Conservation (phyloP, 1,140 invertebrate species). For the Centruroides sculpturatus region DNA sequence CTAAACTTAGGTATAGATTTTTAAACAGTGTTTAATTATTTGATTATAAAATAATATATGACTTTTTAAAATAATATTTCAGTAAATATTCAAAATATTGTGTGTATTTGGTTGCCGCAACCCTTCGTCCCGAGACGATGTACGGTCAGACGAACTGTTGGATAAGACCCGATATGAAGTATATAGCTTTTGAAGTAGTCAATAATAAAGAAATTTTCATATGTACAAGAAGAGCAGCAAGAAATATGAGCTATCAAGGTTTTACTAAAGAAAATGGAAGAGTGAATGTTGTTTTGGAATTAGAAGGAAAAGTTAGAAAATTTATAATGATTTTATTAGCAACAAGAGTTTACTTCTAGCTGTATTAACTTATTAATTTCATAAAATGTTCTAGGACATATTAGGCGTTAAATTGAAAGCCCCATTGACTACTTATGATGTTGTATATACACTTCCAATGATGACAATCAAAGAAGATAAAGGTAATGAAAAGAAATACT, state of each 20-base stretch:
- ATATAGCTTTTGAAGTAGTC: constrained; percentile 61
- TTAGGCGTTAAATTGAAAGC: constrained; percentile 66
- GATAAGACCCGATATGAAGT: constrained; percentile 87
- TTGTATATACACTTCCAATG: constrained; percentile 93
- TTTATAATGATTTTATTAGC: background rate
- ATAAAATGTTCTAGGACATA: constrained; percentile 30
- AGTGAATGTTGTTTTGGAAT: constrained; percentile 48
- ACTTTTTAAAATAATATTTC: background rate
- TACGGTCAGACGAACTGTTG: constrained; percentile 99
- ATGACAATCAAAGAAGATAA: constrained; percentile 95
- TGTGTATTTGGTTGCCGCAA: constrained; percentile 89
- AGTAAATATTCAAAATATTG: constrained; percentile 40
- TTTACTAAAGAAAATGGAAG: constrained; percentile 69
- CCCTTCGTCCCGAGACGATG: constrained; percentile 96
- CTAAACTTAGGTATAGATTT: constrained; percentile 36
- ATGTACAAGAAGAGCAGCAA: constrained; percentile 68
- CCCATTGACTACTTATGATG: constrained; percentile 63
- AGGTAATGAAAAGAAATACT: constrained; percentile 24
- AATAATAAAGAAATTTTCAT: constrained; percentile 64
- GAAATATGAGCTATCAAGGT: constrained; percentile 93
- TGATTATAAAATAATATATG: too few species aligned
- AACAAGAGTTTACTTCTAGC: too few species aligned
- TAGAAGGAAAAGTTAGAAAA: constrained; percentile 49
- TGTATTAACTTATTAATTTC: too few species aligned
- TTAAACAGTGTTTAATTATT: too few species aligned